Evolutionary conservation across 2,888 invertebrate genomes (phyloP), one percentile per base, ranked within the genome.

Genomic region (Hemistola chrysoprasaria): DNA sequence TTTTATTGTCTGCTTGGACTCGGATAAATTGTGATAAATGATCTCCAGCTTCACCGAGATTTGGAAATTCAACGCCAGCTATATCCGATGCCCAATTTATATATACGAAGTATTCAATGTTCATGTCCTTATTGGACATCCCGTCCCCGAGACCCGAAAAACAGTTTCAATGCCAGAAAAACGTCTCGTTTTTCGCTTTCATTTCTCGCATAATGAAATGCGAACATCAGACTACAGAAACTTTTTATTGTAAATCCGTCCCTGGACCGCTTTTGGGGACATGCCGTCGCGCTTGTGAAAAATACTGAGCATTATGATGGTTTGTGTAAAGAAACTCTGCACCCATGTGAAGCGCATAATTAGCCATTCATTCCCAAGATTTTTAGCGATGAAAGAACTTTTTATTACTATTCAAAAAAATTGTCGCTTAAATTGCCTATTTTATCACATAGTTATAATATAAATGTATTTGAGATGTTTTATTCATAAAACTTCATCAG

Each of bases 1-100:
- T 78, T 79, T 84, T 80, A 78, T 78, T 79, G 75, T 81, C 77
- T 70, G 64, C 69, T 75, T 71, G 72, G 77, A 78, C 77, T 72
- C 58, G 69, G 78, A 82, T 81, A 82, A 83, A 82, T 83, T 81
- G 81, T 83, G 78, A 84, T 79, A 76, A 71, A 85, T 82, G 78
- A 78, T 77, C 62, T 68, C 63, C 59, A 49, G 58, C 59, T 65
- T 70, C 71, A 66, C 70, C 65, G 70, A 71, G 71, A 78, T 76
- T 78, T 70, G 56, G 65, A 75, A 72, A 78, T 75, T 72, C 65
- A 52, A 64, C 72, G 62, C 62, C 59, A 65, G 63, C 63, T 68
- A 69, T 71, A 73, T 77, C 65, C 58, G 62, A 68, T 68, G 71
- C 68, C 64, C 67, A 67, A 78, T 79, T 78, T 77, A 69, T 59